A percentile compares a stretch with the other conserved stretches of the same genome.
These are phyloP conservation scores for Eriocheir sinensis DNA, from an alignment of 1,140 invertebrate species.

Conservation along the genomic window DNA sequence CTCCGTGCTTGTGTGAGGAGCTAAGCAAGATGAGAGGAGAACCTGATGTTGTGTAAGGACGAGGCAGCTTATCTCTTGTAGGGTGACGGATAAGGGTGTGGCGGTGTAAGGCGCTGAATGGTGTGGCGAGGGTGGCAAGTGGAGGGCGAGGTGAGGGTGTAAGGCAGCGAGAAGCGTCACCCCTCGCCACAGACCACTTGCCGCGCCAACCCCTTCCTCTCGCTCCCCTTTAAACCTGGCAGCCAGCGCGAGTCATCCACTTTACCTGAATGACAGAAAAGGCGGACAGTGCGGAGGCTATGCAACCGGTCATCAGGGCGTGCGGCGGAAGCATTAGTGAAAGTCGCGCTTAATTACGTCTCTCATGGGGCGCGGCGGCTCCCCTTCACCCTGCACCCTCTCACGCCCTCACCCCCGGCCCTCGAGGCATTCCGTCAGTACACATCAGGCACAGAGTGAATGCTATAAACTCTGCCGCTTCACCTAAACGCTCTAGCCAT, in stretches of 20 bases:
- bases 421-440: background rate
- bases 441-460: background rate
- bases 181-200: background rate
- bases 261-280: conserved; percentile 61
- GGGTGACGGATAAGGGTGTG: too few species aligned
- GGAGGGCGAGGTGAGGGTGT: background rate
- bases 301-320: conserved; percentile 61
- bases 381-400: background rate
- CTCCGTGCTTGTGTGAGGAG: too few species aligned
- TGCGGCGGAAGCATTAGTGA: conserved; percentile 57
- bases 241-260: conserved; percentile 33
- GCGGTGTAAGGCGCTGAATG: too few species aligned
- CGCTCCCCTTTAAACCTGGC: conserved; percentile 57
- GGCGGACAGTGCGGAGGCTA: conserved; percentile 50
- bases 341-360: conserved; percentile 63
- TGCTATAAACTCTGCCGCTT: background rate
- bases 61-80: too few species aligned
- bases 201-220: background rate
- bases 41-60: too few species aligned
- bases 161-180: background rate
- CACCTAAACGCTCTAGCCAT: too few species aligned
- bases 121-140: background rate
- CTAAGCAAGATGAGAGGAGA: too few species aligned
- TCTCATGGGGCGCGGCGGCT: conserved; percentile 34
- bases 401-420: background rate